A percentile compares a stretch with the other conserved stretches of the same genome.
phyloP scores from a whole-genome alignment of 2,113 vertebrate genomes.

The Herpetotheres cachinnans region DNA sequence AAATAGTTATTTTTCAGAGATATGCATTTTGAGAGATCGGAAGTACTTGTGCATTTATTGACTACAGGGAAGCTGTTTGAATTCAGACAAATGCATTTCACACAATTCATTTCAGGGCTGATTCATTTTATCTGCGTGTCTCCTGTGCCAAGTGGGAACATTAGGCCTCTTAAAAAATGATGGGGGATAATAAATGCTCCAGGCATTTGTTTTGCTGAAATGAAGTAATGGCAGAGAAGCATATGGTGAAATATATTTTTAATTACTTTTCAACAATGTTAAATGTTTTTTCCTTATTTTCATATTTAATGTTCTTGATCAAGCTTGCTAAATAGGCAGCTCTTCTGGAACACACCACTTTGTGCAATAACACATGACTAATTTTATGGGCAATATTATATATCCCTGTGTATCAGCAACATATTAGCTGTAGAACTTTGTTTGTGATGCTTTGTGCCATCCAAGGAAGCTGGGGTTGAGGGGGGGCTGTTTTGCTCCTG shows the following conservation, averaged over 20 bases:
- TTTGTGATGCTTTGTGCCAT: constrained; percentile 44
- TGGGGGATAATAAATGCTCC: constrained; percentile 72
- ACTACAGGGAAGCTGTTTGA: constrained; percentile 51
- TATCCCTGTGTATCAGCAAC: constrained; percentile 31
- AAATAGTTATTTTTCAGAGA: not conserved
- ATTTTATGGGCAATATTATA: constrained; percentile 68
- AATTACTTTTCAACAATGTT: constrained; percentile 81
- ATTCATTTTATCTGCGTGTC: constrained; percentile 68
- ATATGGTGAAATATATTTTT: constrained; percentile 82
- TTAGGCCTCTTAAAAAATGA: constrained; percentile 75
- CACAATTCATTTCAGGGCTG: constrained; percentile 61
- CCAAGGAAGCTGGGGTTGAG: not conserved
- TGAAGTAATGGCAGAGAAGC: constrained; percentile 65
- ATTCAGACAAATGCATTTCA: constrained; percentile 59
- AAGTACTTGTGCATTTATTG: not conserved
- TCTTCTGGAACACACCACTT: constrained; percentile 59
- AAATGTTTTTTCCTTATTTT: constrained; percentile 75
- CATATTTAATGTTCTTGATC: constrained; percentile 75
- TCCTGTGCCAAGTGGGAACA: constrained; percentile 65
- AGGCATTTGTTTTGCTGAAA: constrained; percentile 75
- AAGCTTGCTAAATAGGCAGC: constrained; percentile 58
- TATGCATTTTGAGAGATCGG: not conserved
- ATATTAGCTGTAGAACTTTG: constrained; percentile 53
- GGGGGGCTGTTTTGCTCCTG: not conserved
- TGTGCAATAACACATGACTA: constrained; percentile 68